A percentile compares a stretch with the other conserved stretches of the same genome.
phyloP scores from a whole-genome alignment of 2,113 vertebrate genomes.

The Gnathonemus echidnorhynchus region DNA sequence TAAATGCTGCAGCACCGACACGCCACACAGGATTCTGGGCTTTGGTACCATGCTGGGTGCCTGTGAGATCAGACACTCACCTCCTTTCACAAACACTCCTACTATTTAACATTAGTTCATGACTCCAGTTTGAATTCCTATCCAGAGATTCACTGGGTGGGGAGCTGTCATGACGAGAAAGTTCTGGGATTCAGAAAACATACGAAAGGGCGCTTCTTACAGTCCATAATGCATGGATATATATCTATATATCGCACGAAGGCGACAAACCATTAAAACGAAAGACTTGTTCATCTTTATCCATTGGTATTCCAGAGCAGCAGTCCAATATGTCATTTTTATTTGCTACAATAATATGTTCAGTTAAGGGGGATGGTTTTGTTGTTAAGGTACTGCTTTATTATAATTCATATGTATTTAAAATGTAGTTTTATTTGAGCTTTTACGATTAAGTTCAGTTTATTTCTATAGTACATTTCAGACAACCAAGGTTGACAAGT shows the following conservation, averaged over 20 bases:
- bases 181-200: background rate
- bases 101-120: background rate
- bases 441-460: background rate
- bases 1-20: background rate
- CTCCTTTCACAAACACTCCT: background rate
- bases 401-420: background rate
- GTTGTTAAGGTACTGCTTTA: background rate
- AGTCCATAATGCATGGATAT: background rate
- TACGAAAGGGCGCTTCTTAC: background rate
- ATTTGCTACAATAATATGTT: background rate
- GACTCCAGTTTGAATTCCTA: background rate
- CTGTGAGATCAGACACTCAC: background rate
- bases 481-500: too few species aligned
- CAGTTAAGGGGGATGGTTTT: background rate
- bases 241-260: background rate
- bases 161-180: too few species aligned
- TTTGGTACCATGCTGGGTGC: background rate
- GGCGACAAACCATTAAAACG: background rate
- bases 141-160: background rate
- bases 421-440: background rate
- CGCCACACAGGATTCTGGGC: background rate
- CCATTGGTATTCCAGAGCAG: background rate
- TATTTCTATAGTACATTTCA: too few species aligned
- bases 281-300: background rate
- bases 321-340: background rate